Conservation (phyloP, 1,140 invertebrate genomes). For the Agrilus planipennis region DNA sequence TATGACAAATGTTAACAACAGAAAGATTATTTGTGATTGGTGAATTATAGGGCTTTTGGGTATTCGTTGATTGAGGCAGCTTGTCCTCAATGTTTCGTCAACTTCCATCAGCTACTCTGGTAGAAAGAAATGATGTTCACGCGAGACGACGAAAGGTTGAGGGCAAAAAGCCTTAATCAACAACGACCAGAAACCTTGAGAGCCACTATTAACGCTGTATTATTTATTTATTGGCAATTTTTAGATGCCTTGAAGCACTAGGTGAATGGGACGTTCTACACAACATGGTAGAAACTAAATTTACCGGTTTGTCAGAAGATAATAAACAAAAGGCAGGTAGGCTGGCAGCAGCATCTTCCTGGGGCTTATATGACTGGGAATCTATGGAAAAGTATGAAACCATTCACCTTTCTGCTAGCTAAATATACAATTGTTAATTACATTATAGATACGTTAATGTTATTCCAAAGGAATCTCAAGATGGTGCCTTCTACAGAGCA, state of each 20-base stretch:
- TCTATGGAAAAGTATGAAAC: slow-evolving; percentile 58
- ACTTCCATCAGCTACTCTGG: too few relatives aligned
- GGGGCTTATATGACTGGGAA: slow-evolving; percentile 88
- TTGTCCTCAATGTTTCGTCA: too few relatives aligned
- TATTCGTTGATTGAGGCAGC: too few relatives aligned
- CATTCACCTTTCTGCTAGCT: not conserved
- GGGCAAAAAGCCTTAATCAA: too few relatives aligned
- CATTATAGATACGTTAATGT: slow-evolving; percentile 58
- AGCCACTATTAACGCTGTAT: too few relatives aligned
- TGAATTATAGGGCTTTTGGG: too few relatives aligned
- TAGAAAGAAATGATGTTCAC: too few relatives aligned
- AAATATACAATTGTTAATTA: slow-evolving; percentile 2
- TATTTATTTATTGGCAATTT: too few relatives aligned
- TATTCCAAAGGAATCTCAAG: slow-evolving; percentile 80
- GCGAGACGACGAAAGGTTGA: too few relatives aligned
- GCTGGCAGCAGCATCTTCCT: slow-evolving; percentile 87
- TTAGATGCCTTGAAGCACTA: slow-evolving; percentile 67
- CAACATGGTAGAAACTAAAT: slow-evolving; percentile 62
- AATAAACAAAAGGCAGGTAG: slow-evolving; percentile 74
- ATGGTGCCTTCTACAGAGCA: slow-evolving; percentile 91
- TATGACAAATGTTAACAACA: slow-evolving; percentile 40
- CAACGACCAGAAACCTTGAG: too few relatives aligned
- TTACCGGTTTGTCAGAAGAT: slow-evolving; percentile 56
- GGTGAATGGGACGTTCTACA: slow-evolving; percentile 92
- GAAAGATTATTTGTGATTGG: too few relatives aligned